Percentiles rank a stretch among this genome's conserved stretches.
Conservation (phyloP, 2,797 vertebrate genomes). For the Sebastes trivittatus region DNA sequence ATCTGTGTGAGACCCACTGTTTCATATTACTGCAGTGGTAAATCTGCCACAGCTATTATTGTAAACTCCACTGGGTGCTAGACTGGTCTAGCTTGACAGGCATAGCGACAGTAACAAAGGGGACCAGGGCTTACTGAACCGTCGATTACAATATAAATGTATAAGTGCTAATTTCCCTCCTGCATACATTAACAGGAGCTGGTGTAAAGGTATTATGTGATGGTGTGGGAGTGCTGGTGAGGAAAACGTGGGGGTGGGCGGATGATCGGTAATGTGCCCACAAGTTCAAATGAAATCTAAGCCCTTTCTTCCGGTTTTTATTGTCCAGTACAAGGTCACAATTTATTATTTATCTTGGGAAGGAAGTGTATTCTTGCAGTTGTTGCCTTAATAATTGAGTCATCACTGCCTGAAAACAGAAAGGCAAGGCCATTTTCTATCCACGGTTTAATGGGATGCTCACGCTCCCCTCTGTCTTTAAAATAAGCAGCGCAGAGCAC, state of each 20-base stretch:
- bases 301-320: constrained; percentile 56
- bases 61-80: not conserved
- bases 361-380: constrained; percentile 52
- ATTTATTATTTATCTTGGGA: constrained; percentile 74
- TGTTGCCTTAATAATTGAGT: constrained; percentile 60
- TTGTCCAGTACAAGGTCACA: constrained; percentile 68
- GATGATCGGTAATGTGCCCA: constrained; percentile 32
- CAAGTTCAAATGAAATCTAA: constrained; percentile 60
- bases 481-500: constrained; percentile 45
- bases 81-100: not conserved
- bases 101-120: not conserved
- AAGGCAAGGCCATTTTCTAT: constrained; percentile 44
- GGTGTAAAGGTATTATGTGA: constrained; percentile 5
- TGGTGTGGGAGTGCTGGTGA: not conserved
- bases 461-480: constrained; percentile 38
- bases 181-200: not conserved
- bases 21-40: not conserved
- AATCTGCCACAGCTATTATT: not conserved
- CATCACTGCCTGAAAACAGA: constrained; percentile 50
- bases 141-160: not conserved
- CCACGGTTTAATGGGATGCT: constrained; percentile 41
- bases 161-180: not conserved
- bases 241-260: not conserved
- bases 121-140: not conserved
- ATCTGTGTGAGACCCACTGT: not conserved